A percentile compares a stretch with the other conserved stretches of the same genome.
Evolutionary conservation across 2,888 invertebrate species (phyloP).

Genomic region (Megaustenia siamemsis): DNA sequence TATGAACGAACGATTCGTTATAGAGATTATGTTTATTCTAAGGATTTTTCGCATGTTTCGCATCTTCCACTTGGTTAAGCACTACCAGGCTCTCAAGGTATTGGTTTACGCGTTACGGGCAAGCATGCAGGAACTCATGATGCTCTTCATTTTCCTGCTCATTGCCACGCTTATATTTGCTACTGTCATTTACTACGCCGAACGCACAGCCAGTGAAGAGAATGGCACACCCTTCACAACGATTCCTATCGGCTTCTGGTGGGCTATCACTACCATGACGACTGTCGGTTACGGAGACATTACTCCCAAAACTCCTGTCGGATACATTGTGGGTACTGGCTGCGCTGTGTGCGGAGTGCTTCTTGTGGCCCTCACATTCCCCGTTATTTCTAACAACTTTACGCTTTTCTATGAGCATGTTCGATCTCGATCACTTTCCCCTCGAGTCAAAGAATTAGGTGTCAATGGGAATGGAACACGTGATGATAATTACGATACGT

Average conservation of each 20-base stretch:
- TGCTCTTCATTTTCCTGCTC: conserved; percentile 79
- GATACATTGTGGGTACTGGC: conserved; percentile 76
- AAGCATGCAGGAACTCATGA: conserved; percentile 79
- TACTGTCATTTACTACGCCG: conserved; percentile 80
- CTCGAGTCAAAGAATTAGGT: conserved; percentile 38
- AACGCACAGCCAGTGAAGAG: conserved; percentile 72
- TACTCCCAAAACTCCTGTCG: conserved; percentile 72
- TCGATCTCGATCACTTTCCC: conserved; percentile 67
- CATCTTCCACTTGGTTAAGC: conserved; percentile 81
- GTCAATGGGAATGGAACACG: conserved; percentile 44
- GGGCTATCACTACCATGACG: conserved; percentile 80
- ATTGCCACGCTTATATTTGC: conserved; percentile 79
- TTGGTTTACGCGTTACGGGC: conserved; percentile 80
- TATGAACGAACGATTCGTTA: conserved; percentile 74
- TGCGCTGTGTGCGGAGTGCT: conserved; percentile 78
- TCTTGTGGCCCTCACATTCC: conserved; percentile 77
- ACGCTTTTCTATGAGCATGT: conserved; percentile 78
- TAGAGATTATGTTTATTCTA: conserved; percentile 80
- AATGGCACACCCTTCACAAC: conserved; percentile 74
- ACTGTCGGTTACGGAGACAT: conserved; percentile 79
- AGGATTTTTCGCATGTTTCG: conserved; percentile 81
- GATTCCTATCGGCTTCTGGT: conserved; percentile 81
- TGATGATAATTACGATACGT: conserved; percentile 4
- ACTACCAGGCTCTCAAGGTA: conserved; percentile 81
- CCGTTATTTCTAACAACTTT: conserved; percentile 79